A percentile compares a stretch with the other conserved stretches of the same genome.
Evolutionary conservation across 2,797 vertebrate species (phyloP).

Genomic region (Gouania willdenowi): DNA sequence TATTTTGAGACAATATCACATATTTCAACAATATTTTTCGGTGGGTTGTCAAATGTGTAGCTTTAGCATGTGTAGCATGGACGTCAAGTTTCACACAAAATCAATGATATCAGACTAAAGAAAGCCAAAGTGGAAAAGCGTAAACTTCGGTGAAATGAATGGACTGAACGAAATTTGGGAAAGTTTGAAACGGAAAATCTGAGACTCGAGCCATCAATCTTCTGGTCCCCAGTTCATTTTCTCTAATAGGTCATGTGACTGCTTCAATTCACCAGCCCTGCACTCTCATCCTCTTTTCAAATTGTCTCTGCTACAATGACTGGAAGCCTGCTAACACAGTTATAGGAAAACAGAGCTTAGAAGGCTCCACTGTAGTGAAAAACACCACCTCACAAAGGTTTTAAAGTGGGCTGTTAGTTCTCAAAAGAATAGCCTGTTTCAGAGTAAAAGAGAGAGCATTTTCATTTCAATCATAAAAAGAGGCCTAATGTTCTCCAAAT

Average conservation of each 20-base stretch:
- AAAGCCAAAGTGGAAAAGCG: no score
- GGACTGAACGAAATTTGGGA: no score
- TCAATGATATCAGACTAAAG: no score
- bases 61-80: no score
- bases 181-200: no score
- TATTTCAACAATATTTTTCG: no score
- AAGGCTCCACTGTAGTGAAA: conserved; percentile 38
- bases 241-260: conserved; percentile 63
- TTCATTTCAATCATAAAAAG: conserved; percentile 23
- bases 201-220: conserved; percentile 74
- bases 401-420: conserved; percentile 48
- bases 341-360: conserved; percentile 43
- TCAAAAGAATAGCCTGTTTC: conserved; percentile 47
- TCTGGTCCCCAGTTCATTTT: conserved; percentile 73
- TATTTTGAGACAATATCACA: no score
- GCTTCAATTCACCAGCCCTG: conserved; percentile 58
- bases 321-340: conserved; percentile 34
- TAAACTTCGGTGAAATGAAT: no score
- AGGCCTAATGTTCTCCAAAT: conserved; percentile 21
- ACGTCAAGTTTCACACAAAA: no score
- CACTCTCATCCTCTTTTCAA: conserved; percentile 47
- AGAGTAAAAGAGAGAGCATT: conserved; percentile 38
- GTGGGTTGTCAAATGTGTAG: no score
- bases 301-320: conserved; percentile 43
- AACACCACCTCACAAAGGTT: conserved; percentile 58